These are phyloP conservation scores for Ceramica pisi DNA, from an alignment of 2,888 invertebrate genomes.

Conservation along the genomic window DNA sequence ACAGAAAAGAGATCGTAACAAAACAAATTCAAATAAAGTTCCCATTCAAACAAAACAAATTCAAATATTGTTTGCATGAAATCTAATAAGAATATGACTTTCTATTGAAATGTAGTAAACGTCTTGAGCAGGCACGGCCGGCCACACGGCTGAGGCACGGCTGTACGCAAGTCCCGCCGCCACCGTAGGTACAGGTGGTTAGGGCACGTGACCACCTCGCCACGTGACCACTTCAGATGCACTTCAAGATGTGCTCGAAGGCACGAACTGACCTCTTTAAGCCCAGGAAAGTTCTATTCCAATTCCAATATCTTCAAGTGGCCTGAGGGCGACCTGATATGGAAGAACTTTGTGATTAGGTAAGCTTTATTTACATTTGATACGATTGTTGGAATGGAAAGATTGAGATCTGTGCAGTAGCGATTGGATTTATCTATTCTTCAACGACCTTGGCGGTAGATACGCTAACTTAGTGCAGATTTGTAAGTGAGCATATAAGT, in stretches of 20 bases:
- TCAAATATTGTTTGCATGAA: slow-evolving; percentile 45
- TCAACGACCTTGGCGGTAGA: not conserved
- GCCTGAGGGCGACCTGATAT: slow-evolving; percentile 11
- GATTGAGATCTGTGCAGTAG: not conserved
- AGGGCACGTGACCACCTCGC: slow-evolving; percentile 51
- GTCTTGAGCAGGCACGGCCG: slow-evolving; percentile 53
- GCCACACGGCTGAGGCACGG: not conserved
- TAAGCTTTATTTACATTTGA: slow-evolving; percentile 10
- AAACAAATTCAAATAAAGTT: too few species aligned
- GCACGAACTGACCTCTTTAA: slow-evolving; percentile 47
- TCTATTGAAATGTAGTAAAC: slow-evolving; percentile 47
- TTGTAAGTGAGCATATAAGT: too few species aligned
- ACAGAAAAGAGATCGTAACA: too few species aligned
- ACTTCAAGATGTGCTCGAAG: slow-evolving; percentile 53
- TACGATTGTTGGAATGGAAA: not conserved
- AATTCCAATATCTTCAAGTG: slow-evolving; percentile 29
- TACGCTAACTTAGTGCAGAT: not conserved
- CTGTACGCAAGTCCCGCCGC: slow-evolving; percentile 25
- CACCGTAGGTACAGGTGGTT: slow-evolving; percentile 39
- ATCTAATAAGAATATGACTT: slow-evolving; percentile 40
- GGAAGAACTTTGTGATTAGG: slow-evolving; percentile 21
- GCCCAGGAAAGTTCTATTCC: slow-evolving; percentile 49
- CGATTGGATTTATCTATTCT: not conserved
- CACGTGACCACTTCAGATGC: slow-evolving; percentile 67
- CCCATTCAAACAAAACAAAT: slow-evolving; percentile 3